Base-by-base conservation (phyloP, 2,113 vertebrate species). In the Piaya cayana region DNA sequence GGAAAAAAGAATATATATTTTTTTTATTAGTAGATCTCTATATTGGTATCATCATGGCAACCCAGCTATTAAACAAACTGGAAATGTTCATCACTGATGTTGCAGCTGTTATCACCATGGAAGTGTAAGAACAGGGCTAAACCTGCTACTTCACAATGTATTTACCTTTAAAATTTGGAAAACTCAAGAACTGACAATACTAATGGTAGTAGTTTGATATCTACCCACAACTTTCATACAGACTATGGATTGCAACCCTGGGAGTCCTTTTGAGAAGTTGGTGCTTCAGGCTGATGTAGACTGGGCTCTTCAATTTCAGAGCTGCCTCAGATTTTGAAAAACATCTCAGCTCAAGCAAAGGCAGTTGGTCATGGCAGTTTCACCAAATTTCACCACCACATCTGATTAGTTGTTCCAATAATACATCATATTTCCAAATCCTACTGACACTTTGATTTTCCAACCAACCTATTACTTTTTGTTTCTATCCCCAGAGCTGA, bases 1-100 rank as follows among this genome's bases (percentile, higher is more conserved):
- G 86, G 76, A 95, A 97, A 97, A 96, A 93, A 97, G 84, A 94
- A 95, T 12, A 7, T 90, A 89, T 62, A 17, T 50, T 43, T 69
- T 65, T 74, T 77, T 64, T 12, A 76, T 95, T 55, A 92, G 64
- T n/a, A 89, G 17, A 69, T 55, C 26, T 82, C 32, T 22, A 6
- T 27, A 49, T 37, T 74, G 55, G 29, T 74, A 16, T 69, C n/a
- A 80, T 55, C 52, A 49, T 0, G 63, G 21, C 20, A 82, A 65
- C 7, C 12, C 30, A 58, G 21, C 15, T 53, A 26, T 26, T 62
- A 50, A 79, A 67, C 26, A 59, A 59, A 55, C 9, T 12, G 20
- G 69, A 77, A 69, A 69, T 37, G 37, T 72, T 53, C 43, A 49
- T 16, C 75, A 79, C 12, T 42, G 32, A 45, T 29, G 20, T 0